Percentiles rank a stretch among this genome's conserved stretches.
Conservation (phyloP, 2,113 vertebrate species). For the Callipepla squamata region DNA sequence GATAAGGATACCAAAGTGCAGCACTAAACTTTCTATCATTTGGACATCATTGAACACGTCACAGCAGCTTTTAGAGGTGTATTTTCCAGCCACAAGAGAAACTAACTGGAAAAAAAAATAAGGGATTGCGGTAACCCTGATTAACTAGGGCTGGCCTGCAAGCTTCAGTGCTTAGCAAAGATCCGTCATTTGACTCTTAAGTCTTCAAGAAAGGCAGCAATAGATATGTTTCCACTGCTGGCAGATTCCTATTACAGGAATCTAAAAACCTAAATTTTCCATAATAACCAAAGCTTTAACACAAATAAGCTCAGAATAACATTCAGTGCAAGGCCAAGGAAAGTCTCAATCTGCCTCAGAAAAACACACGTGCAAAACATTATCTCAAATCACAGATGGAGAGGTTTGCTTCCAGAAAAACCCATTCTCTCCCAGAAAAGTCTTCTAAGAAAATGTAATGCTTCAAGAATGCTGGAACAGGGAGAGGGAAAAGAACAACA, state of each 20-base stretch:
- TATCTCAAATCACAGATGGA: background rate
- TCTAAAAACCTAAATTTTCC: background rate
- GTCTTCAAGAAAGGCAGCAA: background rate
- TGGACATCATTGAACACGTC: background rate
- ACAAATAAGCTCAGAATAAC: background rate
- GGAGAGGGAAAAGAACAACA: background rate
- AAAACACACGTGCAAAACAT: background rate
- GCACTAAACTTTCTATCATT: background rate
- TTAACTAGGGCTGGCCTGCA: background rate
- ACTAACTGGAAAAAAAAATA: background rate
- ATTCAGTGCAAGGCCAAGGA: background rate
- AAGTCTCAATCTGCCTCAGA: background rate
- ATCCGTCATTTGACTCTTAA: background rate
- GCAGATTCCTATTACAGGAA: background rate
- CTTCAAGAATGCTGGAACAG: background rate
- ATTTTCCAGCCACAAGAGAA: background rate
- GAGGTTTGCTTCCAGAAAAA: slow-evolving; percentile 9
- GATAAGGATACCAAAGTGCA: background rate
- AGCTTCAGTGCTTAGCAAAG: background rate
- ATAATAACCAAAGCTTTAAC: background rate
- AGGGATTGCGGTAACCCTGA: background rate
- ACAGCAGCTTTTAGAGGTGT: background rate
- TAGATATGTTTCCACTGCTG: fast-evolving
- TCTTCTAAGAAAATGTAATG: background rate
- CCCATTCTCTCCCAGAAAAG: background rate